A percentile compares a stretch with the other conserved stretches of the same genome.
phyloP scores from a whole-genome alignment of 2,113 vertebrate species.

The Nyctereutes procyonoides region DNA sequence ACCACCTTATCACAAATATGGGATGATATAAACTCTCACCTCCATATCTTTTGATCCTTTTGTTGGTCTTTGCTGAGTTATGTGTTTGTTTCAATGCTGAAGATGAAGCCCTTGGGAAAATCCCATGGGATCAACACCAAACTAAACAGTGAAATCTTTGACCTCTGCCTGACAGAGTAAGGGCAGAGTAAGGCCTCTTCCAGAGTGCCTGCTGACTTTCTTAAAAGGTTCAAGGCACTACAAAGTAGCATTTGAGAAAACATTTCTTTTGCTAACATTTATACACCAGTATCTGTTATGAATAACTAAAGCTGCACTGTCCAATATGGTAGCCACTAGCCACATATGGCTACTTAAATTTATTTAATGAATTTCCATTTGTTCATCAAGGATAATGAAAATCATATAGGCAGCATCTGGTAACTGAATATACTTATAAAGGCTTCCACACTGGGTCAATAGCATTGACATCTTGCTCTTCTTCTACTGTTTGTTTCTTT shows the following conservation, averaged over 20 bases:
- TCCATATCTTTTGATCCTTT: slow-evolving; percentile 51
- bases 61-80: slow-evolving; percentile 69
- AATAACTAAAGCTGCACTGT: not conserved
- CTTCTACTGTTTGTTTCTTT: not conserved
- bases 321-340: not conserved
- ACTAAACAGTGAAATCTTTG: slow-evolving; percentile 60
- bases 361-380: slow-evolving; percentile 14
- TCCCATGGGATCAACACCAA: slow-evolving; percentile 33
- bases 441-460: not conserved
- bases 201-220: not conserved
- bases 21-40: slow-evolving; percentile 72
- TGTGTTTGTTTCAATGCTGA: slow-evolving; percentile 72
- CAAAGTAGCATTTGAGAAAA: slow-evolving; percentile 6
- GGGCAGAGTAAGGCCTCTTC: not conserved
- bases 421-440: not conserved
- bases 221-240: not conserved
- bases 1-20: slow-evolving; percentile 71
- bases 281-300: not conserved
- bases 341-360: not conserved
- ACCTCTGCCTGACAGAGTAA: slow-evolving; percentile 20
- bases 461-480: not conserved
- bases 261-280: not conserved
- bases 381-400: slow-evolving; percentile 32
- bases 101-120: slow-evolving; percentile 58
- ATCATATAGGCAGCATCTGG: not conserved